Evolutionary conservation across 1,140 invertebrate species (phyloP).

Genomic region (Cheumatopsyche charites): DNA sequence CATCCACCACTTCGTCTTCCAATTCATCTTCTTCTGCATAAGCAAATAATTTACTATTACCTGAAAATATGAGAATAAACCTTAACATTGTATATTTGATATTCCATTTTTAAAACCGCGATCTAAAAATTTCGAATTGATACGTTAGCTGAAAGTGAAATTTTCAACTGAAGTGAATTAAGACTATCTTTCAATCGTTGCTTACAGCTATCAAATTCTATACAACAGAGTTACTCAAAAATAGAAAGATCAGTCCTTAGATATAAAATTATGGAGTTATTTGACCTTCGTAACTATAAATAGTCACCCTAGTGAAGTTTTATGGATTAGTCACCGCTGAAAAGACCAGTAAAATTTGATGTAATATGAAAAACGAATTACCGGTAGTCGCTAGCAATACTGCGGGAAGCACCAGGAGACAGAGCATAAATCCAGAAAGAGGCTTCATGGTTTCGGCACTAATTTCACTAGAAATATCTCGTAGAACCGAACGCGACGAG

Average conservation of each 20-base stretch:
- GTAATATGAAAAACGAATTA: background rate
- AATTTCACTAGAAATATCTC: background rate
- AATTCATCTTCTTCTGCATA: constrained; percentile 76
- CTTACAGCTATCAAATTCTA: too few species aligned
- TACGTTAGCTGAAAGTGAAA: background rate
- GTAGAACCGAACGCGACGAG: background rate
- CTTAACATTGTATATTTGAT: background rate
- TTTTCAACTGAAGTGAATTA: too few species aligned
- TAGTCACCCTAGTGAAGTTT: too few species aligned
- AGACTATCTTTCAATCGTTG: too few species aligned
- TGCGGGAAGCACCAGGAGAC: constrained; percentile 61
- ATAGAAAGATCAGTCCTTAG: too few species aligned
- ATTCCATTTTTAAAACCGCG: background rate
- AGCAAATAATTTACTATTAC: constrained; percentile 62
- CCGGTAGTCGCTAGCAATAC: constrained; percentile 56
- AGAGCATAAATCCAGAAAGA: constrained; percentile 46
- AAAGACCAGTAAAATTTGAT: too few species aligned
- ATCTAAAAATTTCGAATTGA: background rate
- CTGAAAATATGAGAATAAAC: constrained; percentile 56
- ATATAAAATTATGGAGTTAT: too few species aligned
- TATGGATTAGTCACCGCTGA: too few species aligned
- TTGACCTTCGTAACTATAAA: too few species aligned
- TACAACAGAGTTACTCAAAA: too few species aligned
- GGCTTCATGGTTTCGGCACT: constrained; percentile 2
- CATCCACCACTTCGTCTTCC: constrained; percentile 77